Evolutionary conservation across 2,888 invertebrate species (phyloP), one percentile per base, ranked within the genome.

Genomic region (Leucoma salicis): DNA sequence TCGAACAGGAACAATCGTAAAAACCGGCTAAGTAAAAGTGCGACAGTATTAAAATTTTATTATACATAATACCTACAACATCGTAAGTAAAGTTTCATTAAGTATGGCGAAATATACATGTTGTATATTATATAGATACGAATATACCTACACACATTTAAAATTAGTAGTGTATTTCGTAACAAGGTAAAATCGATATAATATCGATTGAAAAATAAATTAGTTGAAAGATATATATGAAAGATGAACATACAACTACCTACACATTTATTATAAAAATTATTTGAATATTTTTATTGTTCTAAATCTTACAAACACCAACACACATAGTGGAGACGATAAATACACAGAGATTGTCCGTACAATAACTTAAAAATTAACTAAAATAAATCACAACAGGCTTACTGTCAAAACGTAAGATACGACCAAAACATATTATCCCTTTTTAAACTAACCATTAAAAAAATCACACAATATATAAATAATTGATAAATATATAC

Each of bases 1-100:
- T 69, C 51, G 47, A 63, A 60, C 57, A 78, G 75, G 75, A 75
- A 76, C 77, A 57, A 48, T 58, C 39, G 8, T 48, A 42, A 49
- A 54, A 40, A 34, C 42, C 49, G 34, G 53, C 42, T 47, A 50
- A 25, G 29, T 39, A 42, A 52, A 43, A 35, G 6, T 28, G 32
- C 14, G 48, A 58, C 53, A 50, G 52, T 50, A 46, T 4, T 36
- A 41, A 24, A 24, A 44, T 37, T 42, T 29, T 13, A 21, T 29
- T 14, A 28, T 25, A 29, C 14, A 35, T 32, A 14, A 15, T 34
- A 34, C 4, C 3, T 31, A 24, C 29, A 33, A 12, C 8, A 39
- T 33, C 33, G 13, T 38, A 42, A 14, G 6, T 36, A 31, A 41
- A 34, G 27, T 6, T 3, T 28, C 18, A 6, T 10, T 21, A 44